Evolutionary conservation across 2,888 invertebrate genomes (phyloP), one percentile per base, ranked within the genome.

Genomic region (Yponomeuta evonymella): DNA sequence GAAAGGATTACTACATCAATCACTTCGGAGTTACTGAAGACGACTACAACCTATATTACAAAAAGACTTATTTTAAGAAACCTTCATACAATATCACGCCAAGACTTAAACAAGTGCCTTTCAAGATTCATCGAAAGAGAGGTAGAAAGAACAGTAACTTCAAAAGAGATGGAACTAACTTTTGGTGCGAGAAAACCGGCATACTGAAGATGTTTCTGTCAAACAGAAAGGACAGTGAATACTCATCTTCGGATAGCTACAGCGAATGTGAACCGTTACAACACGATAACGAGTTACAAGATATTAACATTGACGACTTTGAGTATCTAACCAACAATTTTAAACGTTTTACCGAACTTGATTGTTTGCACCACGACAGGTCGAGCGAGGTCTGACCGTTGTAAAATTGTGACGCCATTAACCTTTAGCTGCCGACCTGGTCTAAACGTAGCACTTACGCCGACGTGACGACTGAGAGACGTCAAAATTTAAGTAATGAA

Each of bases 241-340:
- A 82, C 71, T 85, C 90, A 0, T 88, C 89, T 0, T 89, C 91
- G 2, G 90, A 91, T 73, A 91, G 91, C 76, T 92, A 91, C 76
- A 92, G 92, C 72, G 91, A 91, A 75, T 90, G 87, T 72, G 91
- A 91, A 30, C 58, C 48, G 11, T 51, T 58, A 30, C 51, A 4
- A 10, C 48, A 51, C 48, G 29, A 33, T 36, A 33, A 12, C 15
- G 33, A 66, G 10, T 66, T 11, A 15, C 2, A 66, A 15, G 12
- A 66, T 15, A 5, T 8, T 51, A 58, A 48, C 48, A 8, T 12
- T 12, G 48, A 68, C 48, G 51, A 68, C 30, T 58, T 51, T 51
- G 68, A 68, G 11, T 68, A 51, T 29, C 30, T 68, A 29, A 29
- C 68, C 4, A 68, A 68, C 2, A 29, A 68, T 51, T 51, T 68